Percentiles rank a stretch among this genome's conserved stretches.
phyloP scores from a whole-genome alignment of 2,113 vertebrate species.

The Pristiophorus japonicus region DNA sequence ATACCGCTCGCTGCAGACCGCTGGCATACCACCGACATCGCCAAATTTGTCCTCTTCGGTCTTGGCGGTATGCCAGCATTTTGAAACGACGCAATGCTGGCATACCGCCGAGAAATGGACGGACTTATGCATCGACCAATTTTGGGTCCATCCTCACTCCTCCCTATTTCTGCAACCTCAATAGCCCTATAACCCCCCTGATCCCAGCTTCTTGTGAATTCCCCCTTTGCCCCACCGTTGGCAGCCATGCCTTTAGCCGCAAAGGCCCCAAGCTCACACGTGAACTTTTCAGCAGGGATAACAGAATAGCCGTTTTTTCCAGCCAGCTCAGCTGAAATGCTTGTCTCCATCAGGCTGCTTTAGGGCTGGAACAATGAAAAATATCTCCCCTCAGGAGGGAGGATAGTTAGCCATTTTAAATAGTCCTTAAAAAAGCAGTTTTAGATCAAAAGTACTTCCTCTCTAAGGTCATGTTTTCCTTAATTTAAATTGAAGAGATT shows the following conservation, averaged over 20 bases:
- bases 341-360: neutral
- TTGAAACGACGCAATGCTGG: too few relatives aligned
- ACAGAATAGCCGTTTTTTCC: neutral
- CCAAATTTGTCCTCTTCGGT: too few relatives aligned
- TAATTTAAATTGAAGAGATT: neutral
- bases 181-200: too few relatives aligned
- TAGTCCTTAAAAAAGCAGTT: neutral
- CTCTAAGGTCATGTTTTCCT: neutral
- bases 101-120: too few relatives aligned
- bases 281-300: neutral
- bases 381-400: neutral
- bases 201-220: neutral
- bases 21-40: too few relatives aligned
- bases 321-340: neutral
- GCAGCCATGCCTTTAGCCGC: neutral
- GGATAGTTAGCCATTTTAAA: neutral
- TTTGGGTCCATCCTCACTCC: too few relatives aligned
- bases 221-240: neutral
- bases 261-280: neutral
- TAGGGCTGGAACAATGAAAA: neutral
- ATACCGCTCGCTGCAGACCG: too few relatives aligned
- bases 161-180: too few relatives aligned
- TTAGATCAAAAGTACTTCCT: neutral
- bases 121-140: too few relatives aligned
- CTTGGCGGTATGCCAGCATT: too few relatives aligned